Base-by-base conservation (phyloP, 2,888 invertebrate species). In the Tridacna gigas region DNA sequence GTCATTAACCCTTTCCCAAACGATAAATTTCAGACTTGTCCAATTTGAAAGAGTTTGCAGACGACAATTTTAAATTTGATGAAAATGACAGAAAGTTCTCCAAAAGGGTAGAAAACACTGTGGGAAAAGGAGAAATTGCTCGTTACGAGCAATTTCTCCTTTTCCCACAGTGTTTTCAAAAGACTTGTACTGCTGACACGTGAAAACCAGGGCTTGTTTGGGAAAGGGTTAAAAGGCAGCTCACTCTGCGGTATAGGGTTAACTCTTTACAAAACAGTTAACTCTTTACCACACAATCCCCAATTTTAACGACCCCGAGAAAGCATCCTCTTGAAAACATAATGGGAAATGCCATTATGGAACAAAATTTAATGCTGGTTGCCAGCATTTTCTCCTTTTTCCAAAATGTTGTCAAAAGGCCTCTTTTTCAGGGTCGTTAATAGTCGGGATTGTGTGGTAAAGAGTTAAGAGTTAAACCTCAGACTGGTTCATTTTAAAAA, bases 81-180 rank as follows among this genome's bases (percentile, higher is more conserved):
- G n/a, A n/a, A n/a, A n/a, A n/a, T n/a, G n/a, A n/a, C n/a, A n/a
- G n/a, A n/a, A n/a, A n/a, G n/a, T n/a, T n/a, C n/a, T n/a, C n/a
- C n/a, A n/a, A n/a, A 51, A 51, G 15, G 15, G 51, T 51, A 15
- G 51, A 51, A 51, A 51, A 51, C 61, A 61, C n/a, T 61, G 61
- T 61, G 22, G 61, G 13, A n/a, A 61, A 61, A 61, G 18, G 22
- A 61, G 18, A 61, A 61, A 61, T 61, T 61, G 61, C 61, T 61
- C 22, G 61, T 61, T 22, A 15, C n/a, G 22, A 61, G 61, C 61
- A 61, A 61, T 61, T 61, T 61, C 61, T 61, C n/a, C 61, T 61
- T 61, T 61, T 61, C 9, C n/a, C 61, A 22, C 61, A 15, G n/a
- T 61, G 61, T 61, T 61, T 61, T 61, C 61, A 15, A 61, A 61